These are phyloP conservation scores for Cossypha heuglini DNA, from an alignment of 2,797 vertebrate species.

Conservation along the genomic window DNA sequence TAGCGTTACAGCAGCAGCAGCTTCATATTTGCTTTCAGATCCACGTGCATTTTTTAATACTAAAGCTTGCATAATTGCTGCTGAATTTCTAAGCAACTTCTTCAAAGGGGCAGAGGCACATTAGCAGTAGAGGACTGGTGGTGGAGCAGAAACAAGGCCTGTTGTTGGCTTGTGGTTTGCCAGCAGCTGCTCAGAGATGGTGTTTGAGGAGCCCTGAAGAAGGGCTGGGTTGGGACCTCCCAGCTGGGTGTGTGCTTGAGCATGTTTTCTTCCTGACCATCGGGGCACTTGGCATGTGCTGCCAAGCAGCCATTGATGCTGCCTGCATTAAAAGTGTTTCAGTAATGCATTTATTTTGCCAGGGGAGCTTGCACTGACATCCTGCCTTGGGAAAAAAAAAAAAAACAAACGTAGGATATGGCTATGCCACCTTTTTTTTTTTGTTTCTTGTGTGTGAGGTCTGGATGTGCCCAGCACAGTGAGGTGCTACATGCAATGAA, in stretches of 20 bases:
- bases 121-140: not conserved
- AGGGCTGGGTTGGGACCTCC: not conserved
- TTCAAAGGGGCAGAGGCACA: conserved; percentile 8
- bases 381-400: not conserved
- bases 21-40: conserved; percentile 52
- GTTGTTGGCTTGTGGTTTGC: not conserved
- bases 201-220: not conserved
- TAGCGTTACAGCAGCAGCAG: conserved; percentile 20
- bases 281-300: not conserved
- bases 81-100: conserved; percentile 61
- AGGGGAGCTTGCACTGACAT: not conserved
- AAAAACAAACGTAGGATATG: not conserved
- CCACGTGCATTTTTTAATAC: conserved; percentile 65
- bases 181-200: not conserved
- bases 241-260: not conserved
- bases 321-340: not conserved
- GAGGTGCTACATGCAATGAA: not conserved
- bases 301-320: not conserved
- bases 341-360: not conserved
- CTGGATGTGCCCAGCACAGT: not conserved
- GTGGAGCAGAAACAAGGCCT: not conserved
- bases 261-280: not conserved
- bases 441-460: not conserved
- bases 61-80: conserved; percentile 70
- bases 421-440: not conserved